These are phyloP conservation scores for Styela clava DNA, from an alignment of 23 tunicate species.

Conservation along the genomic window DNA sequence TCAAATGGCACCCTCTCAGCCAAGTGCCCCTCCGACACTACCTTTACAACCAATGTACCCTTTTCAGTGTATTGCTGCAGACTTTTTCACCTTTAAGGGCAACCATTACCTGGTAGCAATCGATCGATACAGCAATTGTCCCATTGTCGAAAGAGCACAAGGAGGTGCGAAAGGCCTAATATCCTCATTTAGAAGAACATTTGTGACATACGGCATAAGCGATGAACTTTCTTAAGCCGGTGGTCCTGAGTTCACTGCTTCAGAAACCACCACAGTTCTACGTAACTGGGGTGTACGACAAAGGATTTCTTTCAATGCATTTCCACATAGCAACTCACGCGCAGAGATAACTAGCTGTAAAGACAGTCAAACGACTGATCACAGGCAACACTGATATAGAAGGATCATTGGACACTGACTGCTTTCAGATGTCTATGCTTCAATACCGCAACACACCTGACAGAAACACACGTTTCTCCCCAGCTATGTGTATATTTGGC, in stretches of 20 bases:
- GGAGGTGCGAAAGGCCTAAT: background rate
- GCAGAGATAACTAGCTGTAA: background rate
- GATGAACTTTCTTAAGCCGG: constrained; percentile 9
- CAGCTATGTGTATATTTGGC: too few relatives aligned
- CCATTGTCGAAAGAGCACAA: background rate
- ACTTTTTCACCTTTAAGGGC: background rate
- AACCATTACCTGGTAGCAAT: background rate
- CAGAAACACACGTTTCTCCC: too few relatives aligned
- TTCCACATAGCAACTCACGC: background rate
- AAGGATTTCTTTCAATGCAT: background rate
- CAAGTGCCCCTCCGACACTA: background rate
- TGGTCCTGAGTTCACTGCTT: constrained; percentile 22
- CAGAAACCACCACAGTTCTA: background rate
- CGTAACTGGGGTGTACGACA: constrained; percentile 22
- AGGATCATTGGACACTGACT: background rate
- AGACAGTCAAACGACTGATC: background rate
- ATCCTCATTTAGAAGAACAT: background rate
- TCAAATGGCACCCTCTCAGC: background rate
- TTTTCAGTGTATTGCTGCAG: background rate
- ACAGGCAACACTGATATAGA: background rate
- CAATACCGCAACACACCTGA: background rate
- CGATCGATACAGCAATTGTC: constrained; percentile 2
- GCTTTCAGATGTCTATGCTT: background rate
- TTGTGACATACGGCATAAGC: background rate
- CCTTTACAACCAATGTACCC: background rate